A percentile compares a stretch with the other conserved stretches of the same genome.
Evolutionary conservation across 2,113 vertebrate genomes (phyloP).

Genomic region (Microcebus ravelobensis): DNA sequence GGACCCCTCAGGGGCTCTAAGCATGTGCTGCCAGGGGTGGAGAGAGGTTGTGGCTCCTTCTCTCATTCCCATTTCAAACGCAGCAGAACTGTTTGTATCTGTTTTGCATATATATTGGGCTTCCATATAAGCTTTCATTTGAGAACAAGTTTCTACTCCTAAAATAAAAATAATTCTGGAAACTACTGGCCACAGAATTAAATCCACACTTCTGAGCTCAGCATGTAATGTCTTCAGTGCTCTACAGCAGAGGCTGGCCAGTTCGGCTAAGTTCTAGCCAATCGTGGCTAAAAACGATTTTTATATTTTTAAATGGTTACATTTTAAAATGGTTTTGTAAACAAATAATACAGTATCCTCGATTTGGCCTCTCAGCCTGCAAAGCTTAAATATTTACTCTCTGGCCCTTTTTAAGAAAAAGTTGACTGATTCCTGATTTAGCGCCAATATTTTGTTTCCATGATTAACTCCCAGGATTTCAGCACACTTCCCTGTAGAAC

Average conservation of each 20-base stretch:
- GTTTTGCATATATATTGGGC: slow-evolving; percentile 59
- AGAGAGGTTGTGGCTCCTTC: neutral
- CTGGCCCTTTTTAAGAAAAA: slow-evolving; percentile 48
- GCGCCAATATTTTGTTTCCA: neutral
- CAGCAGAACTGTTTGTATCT: neutral
- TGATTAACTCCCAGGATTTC: neutral
- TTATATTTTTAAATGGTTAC: slow-evolving; percentile 3
- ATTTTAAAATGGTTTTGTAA: slow-evolving; percentile 2
- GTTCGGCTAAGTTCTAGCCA: neutral
- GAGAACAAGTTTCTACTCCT: slow-evolving; percentile 43
- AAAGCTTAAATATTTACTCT: slow-evolving; percentile 1
- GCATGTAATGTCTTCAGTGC: neutral
- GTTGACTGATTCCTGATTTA: neutral
- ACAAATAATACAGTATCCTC: neutral
- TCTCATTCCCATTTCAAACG: slow-evolving; percentile 12
- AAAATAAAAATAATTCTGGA: slow-evolving; percentile 32
- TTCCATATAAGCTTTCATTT: slow-evolving; percentile 9
- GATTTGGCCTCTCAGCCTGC: neutral
- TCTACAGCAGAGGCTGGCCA: neutral
- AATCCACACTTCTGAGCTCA: neutral
- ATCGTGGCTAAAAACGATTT: neutral
- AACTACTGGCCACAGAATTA: neutral
- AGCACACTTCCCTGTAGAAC: neutral
- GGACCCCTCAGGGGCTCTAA: neutral
- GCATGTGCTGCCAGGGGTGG: neutral